Base-by-base conservation (phyloP, 2,113 vertebrate genomes). In the Nipponia nippon region DNA sequence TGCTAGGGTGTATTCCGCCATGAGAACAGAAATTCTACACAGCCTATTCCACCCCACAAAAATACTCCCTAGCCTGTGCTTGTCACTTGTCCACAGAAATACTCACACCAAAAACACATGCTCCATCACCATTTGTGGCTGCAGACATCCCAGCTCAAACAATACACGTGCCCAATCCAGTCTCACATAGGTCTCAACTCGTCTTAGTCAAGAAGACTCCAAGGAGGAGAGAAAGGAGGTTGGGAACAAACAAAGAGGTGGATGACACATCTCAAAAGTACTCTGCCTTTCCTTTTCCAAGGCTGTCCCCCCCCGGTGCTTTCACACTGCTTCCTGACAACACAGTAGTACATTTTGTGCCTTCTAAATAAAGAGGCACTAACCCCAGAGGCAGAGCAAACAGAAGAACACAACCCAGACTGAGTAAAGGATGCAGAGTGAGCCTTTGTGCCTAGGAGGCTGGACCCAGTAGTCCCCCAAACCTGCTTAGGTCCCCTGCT, bases 91-190 rank as follows among this genome's bases (percentile, higher is more conserved):
- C 27, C 40, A 3, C 44, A 29, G 55, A 34, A 87, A 63, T 2
- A 10, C 7, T 55, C 25, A 55, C 27, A 44, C 19, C 50, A 61
- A 61, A 47, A 8, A 6, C 17, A 6, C 12, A 17, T 6, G 2
- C 14, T 34, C 22, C 26, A 21, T 3, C 62, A 36, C 23, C 17
- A 5, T 5, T 16, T 21, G 22, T 46, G 72, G 21, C 66, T 80
- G 62, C 67, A 70, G 36, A 27, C 58, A 50, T 26, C 21, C 9
- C 30, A 81, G 73, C 11, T 26, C 73, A 15, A 42, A 10, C 2
- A 0, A 38, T 25, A 47, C 18, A 3, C 0, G 7, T 25, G 55
- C 2, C 47, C 26, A 16, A 17, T 6, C 16, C 66, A 10, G 7
- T 6, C 38, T 42, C 89, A 58, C 34, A 12, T 5, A 42, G 30